These are phyloP conservation scores for Eulemur mongoz DNA, from an alignment of 2,797 vertebrate genomes.

Conservation along the genomic window DNA sequence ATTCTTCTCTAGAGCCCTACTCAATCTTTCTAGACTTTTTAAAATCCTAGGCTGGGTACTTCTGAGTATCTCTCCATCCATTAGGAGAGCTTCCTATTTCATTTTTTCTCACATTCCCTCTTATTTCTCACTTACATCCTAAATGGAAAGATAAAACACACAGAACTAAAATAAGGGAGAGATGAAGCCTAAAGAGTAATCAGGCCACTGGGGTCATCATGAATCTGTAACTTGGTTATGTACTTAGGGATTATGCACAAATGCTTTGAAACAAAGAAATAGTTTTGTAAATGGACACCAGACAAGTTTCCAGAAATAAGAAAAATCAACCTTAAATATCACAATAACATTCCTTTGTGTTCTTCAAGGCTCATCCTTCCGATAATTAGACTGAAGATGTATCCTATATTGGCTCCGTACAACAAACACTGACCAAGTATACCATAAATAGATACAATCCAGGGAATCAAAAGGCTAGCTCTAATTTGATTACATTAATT, in stretches of 20 bases:
- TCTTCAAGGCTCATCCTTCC: not conserved
- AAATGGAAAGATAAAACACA: not conserved
- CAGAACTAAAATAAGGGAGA: not conserved
- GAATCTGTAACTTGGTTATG: not conserved
- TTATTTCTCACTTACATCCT: not conserved
- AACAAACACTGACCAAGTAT: not conserved
- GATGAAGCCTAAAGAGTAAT: not conserved
- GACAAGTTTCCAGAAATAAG: not conserved
- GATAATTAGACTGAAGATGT: not conserved
- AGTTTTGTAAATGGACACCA: not conserved
- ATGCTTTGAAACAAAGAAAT: not conserved
- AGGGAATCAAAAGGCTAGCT: not conserved
- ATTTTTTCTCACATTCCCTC: not conserved
- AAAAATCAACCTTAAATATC: not conserved
- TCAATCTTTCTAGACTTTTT: not conserved
- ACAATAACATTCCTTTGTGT: not conserved
- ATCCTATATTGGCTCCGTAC: not conserved
- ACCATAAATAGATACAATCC: not conserved
- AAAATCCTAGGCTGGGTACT: not conserved
- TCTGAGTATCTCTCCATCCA: not conserved
- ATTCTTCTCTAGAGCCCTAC: not conserved
- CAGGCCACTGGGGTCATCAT: not conserved
- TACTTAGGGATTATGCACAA: not conserved
- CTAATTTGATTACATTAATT: conserved; percentile 22
- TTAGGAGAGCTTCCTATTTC: not conserved